Base-by-base conservation (phyloP, 2,888 invertebrate genomes). In the Acleris sparsana region DNA sequence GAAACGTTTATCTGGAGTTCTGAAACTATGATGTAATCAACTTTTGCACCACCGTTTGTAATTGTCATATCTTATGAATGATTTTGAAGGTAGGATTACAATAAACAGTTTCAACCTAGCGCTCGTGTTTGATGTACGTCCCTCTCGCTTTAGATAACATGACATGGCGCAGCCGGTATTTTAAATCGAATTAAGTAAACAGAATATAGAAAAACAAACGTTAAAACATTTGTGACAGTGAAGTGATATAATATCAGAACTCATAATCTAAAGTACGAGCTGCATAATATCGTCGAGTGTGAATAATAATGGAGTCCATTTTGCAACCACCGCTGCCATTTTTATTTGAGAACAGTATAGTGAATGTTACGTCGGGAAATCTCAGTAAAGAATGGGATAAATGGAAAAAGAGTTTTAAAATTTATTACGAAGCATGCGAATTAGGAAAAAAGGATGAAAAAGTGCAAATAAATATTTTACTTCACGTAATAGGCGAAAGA, bases 351-450 rank as follows among this genome's bases (percentile, higher is more conserved):
- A 51, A 51, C 20, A 51, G 16, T 4, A 20, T 51, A 11, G 67
- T 29, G 29, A 29, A 29, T 29, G 29, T 29, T 29, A 29, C 29
- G 29, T 29, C 29, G 29, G 29, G 29, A 17, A 61, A 20, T 22
- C 5, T 67, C 1, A 53, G 58, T 48, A 58, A 62, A 44, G 44
- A 52, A 13, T 67, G 67, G 67, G 46, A 13, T 13, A 62, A 58
- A 18, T 67, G 67, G 62, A 62, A 58, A 29, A 49, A 51, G 1
- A 39, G 48, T 16, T 66, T 53, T 49, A 51, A 53, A n/a, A 66
- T 66, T 25, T 66, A 67, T 39, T 39, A 13, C 5, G 62, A 53
- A n/a, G 66, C 66, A 5, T 66, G 66, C 57, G 61, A 66, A 66
- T 17, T 66, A 16, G 11, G 56, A n/a, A 57, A 66, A 62, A 66